Percentiles rank a stretch among this genome's conserved stretches.
phyloP scores from a whole-genome alignment of 2,113 vertebrate genomes.

The Chloebia gouldiae region DNA sequence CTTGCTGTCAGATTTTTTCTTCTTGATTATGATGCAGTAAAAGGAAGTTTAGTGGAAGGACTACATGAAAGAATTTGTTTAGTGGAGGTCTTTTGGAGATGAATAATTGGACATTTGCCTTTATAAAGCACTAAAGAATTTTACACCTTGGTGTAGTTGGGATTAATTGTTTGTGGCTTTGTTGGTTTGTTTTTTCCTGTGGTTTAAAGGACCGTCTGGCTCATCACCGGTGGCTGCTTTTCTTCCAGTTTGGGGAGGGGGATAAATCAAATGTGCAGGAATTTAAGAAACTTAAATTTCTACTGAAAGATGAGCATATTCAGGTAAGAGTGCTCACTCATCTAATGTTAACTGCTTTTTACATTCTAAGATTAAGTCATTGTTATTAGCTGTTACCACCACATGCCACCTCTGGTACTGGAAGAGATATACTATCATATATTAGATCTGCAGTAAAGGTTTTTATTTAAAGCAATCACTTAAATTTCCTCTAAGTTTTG shows the following conservation, averaged over 20 bases:
- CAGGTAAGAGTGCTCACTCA: slow-evolving; percentile 78
- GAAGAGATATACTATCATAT: background rate
- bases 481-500: background rate
- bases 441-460: background rate
- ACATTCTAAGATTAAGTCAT: background rate
- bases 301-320: slow-evolving; percentile 89
- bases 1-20: background rate
- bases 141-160: background rate
- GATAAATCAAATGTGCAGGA: slow-evolving; percentile 75
- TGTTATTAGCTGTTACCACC: background rate
- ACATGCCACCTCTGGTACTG: background rate
- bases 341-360: background rate
- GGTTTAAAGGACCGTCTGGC: slow-evolving; percentile 81
- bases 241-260: slow-evolving; percentile 85
- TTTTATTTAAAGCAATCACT: background rate
- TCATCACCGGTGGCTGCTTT: slow-evolving; percentile 91
- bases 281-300: slow-evolving; percentile 89
- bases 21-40: background rate
- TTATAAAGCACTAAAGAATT: background rate
- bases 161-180: background rate
- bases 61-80: background rate
- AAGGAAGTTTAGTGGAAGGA: background rate
- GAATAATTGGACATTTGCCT: background rate
- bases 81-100: background rate
- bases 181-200: background rate